Evolutionary conservation across 1,140 invertebrate species (phyloP).

Genomic region (Drosophila albomicans): DNA sequence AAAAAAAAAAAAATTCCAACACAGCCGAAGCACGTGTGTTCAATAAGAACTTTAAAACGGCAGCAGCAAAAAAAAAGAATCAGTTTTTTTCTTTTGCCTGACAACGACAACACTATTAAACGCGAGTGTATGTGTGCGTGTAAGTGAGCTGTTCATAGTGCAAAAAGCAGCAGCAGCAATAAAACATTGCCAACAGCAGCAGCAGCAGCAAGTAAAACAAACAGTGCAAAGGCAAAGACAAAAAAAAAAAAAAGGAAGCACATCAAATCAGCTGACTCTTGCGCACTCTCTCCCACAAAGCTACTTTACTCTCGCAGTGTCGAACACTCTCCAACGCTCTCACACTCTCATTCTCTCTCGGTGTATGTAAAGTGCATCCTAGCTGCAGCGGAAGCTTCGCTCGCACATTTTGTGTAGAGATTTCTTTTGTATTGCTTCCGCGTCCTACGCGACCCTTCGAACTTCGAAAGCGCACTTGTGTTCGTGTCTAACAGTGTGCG

Average conservation of each 20-base stretch:
- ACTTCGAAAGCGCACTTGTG: slow-evolving; percentile 45
- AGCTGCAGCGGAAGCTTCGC: slow-evolving; percentile 43
- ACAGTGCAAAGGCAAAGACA: slow-evolving; percentile 31
- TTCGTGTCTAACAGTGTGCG: slow-evolving; percentile 22
- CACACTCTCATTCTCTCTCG: background rate
- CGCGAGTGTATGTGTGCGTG: slow-evolving; percentile 9
- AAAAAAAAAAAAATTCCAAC: slow-evolving; percentile 6
- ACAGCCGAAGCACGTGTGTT: slow-evolving; percentile 47
- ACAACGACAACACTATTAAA: slow-evolving; percentile 20
- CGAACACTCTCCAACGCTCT: background rate
- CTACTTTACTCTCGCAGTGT: slow-evolving; percentile 6
- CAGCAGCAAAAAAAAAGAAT: slow-evolving; percentile 27
- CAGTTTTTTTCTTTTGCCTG: slow-evolving; percentile 20
- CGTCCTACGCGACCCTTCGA: slow-evolving; percentile 47
- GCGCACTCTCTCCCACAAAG: slow-evolving; percentile 35
- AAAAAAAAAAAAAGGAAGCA: slow-evolving; percentile 22
- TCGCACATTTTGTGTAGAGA: slow-evolving; percentile 48
- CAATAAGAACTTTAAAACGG: slow-evolving; percentile 26
- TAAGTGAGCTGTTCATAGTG: slow-evolving; percentile 26
- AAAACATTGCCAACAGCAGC: slow-evolving; percentile 16
- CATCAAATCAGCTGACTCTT: slow-evolving; percentile 59
- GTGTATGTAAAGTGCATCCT: slow-evolving; percentile 38
- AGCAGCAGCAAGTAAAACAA: slow-evolving; percentile 29
- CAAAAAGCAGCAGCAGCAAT: slow-evolving; percentile 34
- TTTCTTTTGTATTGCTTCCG: slow-evolving; percentile 45